Base-by-base conservation (phyloP, 2,113 vertebrate species). In the Alaudala cheleensis region DNA sequence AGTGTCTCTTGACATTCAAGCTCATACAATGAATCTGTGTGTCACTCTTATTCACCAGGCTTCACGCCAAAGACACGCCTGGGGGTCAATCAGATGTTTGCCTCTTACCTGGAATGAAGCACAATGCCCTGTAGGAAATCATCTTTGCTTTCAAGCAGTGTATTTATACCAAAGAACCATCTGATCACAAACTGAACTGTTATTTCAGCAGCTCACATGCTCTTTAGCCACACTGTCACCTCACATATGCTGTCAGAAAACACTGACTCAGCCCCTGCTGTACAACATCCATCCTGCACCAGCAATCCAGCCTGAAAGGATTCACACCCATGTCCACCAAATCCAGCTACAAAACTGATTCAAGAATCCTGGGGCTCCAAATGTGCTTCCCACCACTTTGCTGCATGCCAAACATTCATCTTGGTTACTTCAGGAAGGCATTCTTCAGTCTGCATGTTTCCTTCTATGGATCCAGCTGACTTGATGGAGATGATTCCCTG, bases 391-490 rank as follows among this genome's bases (percentile, higher is more conserved):
- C 79, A 85, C 44, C 73, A 53, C 66, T 80, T 69, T 8, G 28
- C 13, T 65, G 88, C 74, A 93, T 82, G 85, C 79, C 90, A 92
- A 64, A 93, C 62, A 90, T 77, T 84, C 3, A 9, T 79, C 77
- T 40, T 95, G 49, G 61, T 92, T 93, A 92, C 79, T 90, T 25
- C 88, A 94, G 66, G 65, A 91, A 94, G 57, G 74, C 57, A 72
- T 64, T 90, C 61, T 90, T 61, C 53, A 9, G 7, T 21, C 61
- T 37, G 26, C 61, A 90, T 70, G 25, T 83, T 76, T 92, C 54
- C 58, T 80, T 65, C 88, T 42, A 14, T 19, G 45, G 80, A 70
- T 54, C 34, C 58, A 93, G 50, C n/a, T 72, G 62, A 72, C 28
- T 57, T 49, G n/a, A 37, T 82, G 64, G 1, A 76, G 31, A 69